These are phyloP conservation scores for Pogonognathellus flavescens DNA, from an alignment of 1,140 invertebrate genomes.

Conservation along the genomic window DNA sequence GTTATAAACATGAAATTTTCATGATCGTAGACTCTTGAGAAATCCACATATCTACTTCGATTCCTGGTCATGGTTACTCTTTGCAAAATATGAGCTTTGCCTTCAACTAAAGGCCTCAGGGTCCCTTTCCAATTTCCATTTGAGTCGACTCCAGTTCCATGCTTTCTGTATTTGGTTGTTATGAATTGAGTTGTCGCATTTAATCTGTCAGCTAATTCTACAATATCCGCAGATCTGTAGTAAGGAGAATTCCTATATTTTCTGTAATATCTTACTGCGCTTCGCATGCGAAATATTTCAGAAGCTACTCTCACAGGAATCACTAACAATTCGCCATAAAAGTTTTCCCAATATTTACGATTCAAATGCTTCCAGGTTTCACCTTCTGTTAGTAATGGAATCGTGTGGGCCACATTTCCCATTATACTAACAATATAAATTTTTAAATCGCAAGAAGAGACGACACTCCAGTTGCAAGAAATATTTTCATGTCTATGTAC, in stretches of 20 bases:
- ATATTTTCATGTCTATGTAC: not conserved
- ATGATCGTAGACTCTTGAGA: not conserved
- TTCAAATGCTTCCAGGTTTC: not conserved
- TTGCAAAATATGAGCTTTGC: not conserved
- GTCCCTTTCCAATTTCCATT: not conserved
- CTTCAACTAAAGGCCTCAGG: not conserved
- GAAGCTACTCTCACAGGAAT: not conserved
- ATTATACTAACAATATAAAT: not conserved
- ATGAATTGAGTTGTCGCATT: not conserved
- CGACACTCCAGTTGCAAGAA: too few relatives aligned
- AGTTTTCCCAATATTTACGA: not conserved
- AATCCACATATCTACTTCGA: not conserved
- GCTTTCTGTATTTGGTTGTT: not conserved
- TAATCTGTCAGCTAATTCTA: not conserved
- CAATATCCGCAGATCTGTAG: not conserved
- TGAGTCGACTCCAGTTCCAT: not conserved
- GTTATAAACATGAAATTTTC: conserved; percentile 2
- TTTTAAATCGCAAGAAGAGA: not conserved
- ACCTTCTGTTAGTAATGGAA: not conserved
- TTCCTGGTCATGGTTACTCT: not conserved
- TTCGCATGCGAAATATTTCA: not conserved
- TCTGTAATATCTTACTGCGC: not conserved
- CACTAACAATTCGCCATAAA: not conserved
- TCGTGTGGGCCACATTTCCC: not conserved
- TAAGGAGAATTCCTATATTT: not conserved